Conservation (phyloP, 2,113 vertebrate genomes). For the Carlito syrichta region DNA sequence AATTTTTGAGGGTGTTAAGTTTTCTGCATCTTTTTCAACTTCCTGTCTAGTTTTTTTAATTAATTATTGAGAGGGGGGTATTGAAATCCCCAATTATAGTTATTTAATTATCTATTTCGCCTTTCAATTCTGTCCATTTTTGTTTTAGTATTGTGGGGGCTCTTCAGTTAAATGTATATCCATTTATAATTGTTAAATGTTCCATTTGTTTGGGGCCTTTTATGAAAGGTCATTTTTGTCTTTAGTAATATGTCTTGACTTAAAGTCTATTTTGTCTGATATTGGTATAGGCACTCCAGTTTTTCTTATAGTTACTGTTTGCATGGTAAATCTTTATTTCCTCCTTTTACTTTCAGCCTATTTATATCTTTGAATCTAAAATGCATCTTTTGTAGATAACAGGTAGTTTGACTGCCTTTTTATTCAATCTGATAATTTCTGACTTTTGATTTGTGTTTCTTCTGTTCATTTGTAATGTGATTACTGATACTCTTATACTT, state of each 20-base stretch:
- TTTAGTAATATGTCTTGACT: background rate
- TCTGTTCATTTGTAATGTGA: background rate
- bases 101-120: background rate
- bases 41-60: background rate
- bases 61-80: background rate
- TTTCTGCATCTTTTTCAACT: background rate
- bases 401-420: background rate
- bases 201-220: background rate
- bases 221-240: background rate
- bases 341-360: background rate
- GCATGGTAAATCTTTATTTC: background rate
- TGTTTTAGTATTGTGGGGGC: background rate
- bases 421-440: background rate
- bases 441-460: background rate
- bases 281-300: background rate
- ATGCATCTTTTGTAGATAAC: background rate
- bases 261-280: background rate
- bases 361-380: constrained; percentile 24
- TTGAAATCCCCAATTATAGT: background rate
- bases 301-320: background rate
- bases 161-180: background rate
- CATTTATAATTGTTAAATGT: background rate
- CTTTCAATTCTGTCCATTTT: background rate
- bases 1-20: background rate
- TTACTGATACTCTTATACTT: background rate